phyloP scores from a whole-genome alignment of 37 sponge, comb jelly and placozoan genomes.

The Axinella damicornis region DNA sequence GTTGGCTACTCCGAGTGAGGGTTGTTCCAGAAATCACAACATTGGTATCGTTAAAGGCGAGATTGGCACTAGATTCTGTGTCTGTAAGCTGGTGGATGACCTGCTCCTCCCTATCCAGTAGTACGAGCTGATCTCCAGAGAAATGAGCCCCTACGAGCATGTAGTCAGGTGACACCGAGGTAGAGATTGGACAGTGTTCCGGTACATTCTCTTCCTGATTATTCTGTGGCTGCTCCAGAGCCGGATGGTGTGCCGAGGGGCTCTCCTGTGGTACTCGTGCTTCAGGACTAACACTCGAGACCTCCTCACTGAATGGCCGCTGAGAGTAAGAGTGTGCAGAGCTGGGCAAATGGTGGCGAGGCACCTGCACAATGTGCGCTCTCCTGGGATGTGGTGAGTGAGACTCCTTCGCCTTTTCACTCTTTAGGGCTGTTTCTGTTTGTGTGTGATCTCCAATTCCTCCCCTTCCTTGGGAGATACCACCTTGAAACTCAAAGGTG shows the following conservation, averaged over 20 bases:
- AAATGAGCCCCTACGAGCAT: conserved; percentile 37
- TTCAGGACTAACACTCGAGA: not conserved
- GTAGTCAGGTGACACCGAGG: conserved; percentile 51
- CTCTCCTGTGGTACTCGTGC: not conserved
- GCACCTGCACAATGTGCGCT: not conserved
- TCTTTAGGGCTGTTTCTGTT: no score
- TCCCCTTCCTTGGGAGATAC: no score
- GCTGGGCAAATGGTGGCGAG: not conserved
- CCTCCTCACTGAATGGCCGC: not conserved
- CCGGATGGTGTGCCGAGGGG: not conserved
- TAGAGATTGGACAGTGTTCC: not conserved
- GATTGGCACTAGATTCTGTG: not conserved
- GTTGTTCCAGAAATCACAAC: no score
- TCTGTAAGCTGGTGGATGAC: conserved; percentile 29
- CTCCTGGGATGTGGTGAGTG: no score
- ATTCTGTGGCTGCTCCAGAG: not conserved
- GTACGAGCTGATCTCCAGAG: conserved; percentile 13
- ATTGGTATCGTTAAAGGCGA: not conserved
- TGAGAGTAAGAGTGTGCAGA: not conserved
- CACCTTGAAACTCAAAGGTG: no score
- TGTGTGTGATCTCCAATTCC: no score
- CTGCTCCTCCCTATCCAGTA: conserved; percentile 20
- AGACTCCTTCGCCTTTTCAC: no score
- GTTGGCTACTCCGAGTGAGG: no score
- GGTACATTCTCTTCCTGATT: not conserved